Evolutionary conservation across 1,140 invertebrate species (phyloP).

Genomic region (Anastrepha ludens): DNA sequence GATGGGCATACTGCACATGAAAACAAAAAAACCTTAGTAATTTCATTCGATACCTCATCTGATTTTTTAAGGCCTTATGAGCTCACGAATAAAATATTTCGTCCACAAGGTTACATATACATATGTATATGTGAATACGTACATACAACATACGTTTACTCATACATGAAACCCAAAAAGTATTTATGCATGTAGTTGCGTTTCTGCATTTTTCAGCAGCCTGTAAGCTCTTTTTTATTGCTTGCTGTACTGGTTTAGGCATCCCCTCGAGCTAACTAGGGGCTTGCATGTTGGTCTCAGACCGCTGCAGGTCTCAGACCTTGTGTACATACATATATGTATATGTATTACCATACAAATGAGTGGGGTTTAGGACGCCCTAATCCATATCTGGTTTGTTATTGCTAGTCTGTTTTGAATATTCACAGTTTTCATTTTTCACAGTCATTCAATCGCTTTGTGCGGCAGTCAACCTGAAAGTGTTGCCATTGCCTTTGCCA

Average conservation of each 20-base stretch:
- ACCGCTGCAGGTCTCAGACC: not conserved
- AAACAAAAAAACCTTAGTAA: too few relatives aligned
- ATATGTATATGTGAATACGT: too few relatives aligned
- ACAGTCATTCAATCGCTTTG: not conserved
- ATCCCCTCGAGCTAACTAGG: not conserved
- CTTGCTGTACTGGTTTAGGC: not conserved
- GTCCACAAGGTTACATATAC: too few relatives aligned
- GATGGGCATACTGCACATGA: too few relatives aligned
- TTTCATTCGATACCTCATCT: too few relatives aligned
- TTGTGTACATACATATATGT: not conserved
- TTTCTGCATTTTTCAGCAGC: too few relatives aligned
- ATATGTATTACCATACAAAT: not conserved
- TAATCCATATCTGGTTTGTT: not conserved
- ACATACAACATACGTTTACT: too few relatives aligned
- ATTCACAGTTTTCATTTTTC: not conserved
- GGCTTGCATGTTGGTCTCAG: not conserved
- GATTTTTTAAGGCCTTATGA: too few relatives aligned
- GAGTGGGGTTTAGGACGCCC: not conserved
- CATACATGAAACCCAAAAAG: too few relatives aligned
- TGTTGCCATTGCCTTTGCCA: not conserved
- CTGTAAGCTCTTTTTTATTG: too few relatives aligned
- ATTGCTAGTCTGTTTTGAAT: not conserved
- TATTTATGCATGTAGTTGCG: too few relatives aligned
- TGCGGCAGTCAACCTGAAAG: slow-evolving; percentile 19
- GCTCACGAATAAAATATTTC: too few relatives aligned